Conservation (phyloP, 2,797 vertebrate genomes). For the Sternotherus odoratus region DNA sequence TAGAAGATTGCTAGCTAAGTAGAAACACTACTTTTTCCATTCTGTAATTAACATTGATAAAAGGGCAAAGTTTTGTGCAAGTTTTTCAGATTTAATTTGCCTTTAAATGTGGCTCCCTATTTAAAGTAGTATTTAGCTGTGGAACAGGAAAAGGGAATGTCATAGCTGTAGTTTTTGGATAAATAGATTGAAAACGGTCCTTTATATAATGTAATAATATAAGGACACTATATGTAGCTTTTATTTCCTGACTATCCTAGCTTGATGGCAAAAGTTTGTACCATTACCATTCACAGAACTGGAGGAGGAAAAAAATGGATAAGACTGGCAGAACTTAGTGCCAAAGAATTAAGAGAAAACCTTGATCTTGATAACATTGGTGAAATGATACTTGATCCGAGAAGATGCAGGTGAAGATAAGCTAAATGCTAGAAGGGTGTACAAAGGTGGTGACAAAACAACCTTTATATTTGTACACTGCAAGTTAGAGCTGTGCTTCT, state of each 20-base stretch:
- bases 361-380: not conserved
- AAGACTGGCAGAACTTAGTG: not conserved
- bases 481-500: not conserved
- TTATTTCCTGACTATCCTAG: not conserved
- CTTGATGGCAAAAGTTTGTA: not conserved
- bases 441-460: not conserved
- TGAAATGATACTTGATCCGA: not conserved
- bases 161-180: not conserved
- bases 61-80: not conserved
- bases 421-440: not conserved
- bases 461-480: not conserved
- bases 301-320: not conserved
- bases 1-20: not conserved
- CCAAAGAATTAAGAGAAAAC: not conserved
- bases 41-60: not conserved
- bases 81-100: not conserved
- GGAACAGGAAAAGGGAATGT: not conserved
- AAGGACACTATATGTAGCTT: fast-evolving
- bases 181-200: not conserved
- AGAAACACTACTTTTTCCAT: not conserved
- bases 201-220: not conserved
- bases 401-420: not conserved
- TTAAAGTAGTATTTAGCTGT: not conserved
- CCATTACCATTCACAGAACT: not conserved
- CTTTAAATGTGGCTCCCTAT: not conserved